Conservation (phyloP, 2,797 vertebrate genomes). For the Oophaga sylvatica region DNA sequence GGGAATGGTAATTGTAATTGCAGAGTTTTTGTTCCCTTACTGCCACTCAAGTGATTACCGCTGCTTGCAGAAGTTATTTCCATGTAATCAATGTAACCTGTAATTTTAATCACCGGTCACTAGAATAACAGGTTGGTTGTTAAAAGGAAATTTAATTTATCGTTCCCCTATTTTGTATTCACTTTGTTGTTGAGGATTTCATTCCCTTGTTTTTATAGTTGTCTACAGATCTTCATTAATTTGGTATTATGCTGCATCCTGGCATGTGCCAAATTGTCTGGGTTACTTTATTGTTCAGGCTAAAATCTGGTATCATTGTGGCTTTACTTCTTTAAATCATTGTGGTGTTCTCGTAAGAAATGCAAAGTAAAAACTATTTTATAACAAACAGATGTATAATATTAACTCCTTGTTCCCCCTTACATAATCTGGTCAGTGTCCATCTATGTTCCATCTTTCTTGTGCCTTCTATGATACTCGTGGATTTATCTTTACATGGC, state of each 20-base stretch:
- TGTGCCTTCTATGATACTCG: no score
- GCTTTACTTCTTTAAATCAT: neutral
- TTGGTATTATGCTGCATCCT: neutral
- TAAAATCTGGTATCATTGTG: neutral
- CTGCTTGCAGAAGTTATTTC: constrained; percentile 26
- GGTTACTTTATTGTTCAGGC: neutral
- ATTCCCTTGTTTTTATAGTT: neutral
- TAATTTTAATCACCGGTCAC: constrained; percentile 58
- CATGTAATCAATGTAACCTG: constrained; percentile 59
- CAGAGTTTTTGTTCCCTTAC: constrained; percentile 27
- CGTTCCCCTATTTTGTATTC: neutral
- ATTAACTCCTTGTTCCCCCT: neutral
- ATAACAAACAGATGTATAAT: neutral
- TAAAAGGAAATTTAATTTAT: constrained; percentile 44
- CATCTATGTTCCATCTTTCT: no score
- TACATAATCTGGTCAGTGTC: no score
- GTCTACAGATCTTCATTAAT: neutral
- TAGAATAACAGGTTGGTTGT: constrained; percentile 29
- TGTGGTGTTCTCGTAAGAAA: neutral
- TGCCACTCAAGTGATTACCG: constrained; percentile 52
- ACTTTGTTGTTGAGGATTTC: neutral
- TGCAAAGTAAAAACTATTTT: neutral
- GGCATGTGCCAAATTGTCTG: neutral
- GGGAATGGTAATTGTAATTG: constrained; percentile 44
- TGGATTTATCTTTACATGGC: no score